Base-by-base conservation (phyloP, 2,113 vertebrate genomes). In the Cephalopterus ornatus region DNA sequence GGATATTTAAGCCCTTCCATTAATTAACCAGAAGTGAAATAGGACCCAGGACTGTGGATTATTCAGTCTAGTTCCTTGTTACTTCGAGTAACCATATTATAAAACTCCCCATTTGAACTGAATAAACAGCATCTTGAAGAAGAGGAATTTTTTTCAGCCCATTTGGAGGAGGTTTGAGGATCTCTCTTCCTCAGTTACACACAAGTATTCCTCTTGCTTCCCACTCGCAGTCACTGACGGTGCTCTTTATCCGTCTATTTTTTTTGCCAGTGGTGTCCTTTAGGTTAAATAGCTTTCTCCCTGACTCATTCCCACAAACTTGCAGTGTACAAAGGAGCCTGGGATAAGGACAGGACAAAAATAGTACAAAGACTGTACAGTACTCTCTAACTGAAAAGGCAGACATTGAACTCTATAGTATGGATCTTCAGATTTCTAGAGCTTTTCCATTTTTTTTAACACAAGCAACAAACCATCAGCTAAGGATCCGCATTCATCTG, bases 251-350 rank as follows among this genome's bases (percentile, higher is more conserved):
- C 65, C 86, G 21, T 85, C 33, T 85, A 8, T 44, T 88, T 89
- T 84, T 94, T 91, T 55, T 86, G 83, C 70, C 84, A 94, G 84
- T 68, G 49, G 61, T 88, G 94, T 96, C 95, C 92, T 96, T 95
- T 96, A 97, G 93, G 94, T 97, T 97, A 96, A 97, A 97, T 97
- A 97, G 92, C 81, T 97, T 97, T 96, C 96, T 73, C 92, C 89
- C 93, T 97, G 96, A 97, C 94, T 96, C 95, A 97, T 96, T 96
- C 91, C 96, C 95, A 96, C 95, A 96, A 96, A 94, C 95, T 96
- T 71, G 88, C 85, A 79, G 92, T 0, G 8, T 88, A 96, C 93
- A 97, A 96, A 96, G 95, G 59, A 94, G 88, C 65, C 88, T 93
- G 95, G 96, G 96, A 93, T 93, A 95, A 88, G 68, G 75, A 88